phyloP scores from a whole-genome alignment of 2,888 invertebrate species.

The Drosophila nigricruria region DNA sequence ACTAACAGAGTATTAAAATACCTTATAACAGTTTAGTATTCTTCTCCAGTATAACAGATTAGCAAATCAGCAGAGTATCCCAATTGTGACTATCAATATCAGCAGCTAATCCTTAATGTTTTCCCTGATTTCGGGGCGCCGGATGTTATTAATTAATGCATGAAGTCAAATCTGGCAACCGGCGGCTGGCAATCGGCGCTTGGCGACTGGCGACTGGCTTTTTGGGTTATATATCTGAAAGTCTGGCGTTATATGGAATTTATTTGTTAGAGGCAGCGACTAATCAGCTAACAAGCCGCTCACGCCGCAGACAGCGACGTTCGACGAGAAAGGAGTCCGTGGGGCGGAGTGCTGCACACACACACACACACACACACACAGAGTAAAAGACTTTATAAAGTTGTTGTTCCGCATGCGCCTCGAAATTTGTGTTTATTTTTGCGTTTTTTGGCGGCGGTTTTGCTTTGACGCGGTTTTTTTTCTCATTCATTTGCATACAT shows the following conservation, averaged over 20 bases:
- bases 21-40: neutral
- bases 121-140: conserved; percentile 68
- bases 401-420: conserved; percentile 62
- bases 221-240: conserved; percentile 47
- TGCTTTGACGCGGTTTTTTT: conserved; percentile 75
- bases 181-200: conserved; percentile 39
- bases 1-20: too few species aligned
- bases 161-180: conserved; percentile 46
- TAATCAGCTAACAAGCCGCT: conserved; percentile 80
- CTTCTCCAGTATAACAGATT: neutral
- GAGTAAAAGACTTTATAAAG: conserved; percentile 50
- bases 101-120: conserved; percentile 21
- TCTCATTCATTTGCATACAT: conserved; percentile 77
- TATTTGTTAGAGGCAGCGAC: conserved; percentile 76
- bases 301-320: conserved; percentile 63
- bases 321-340: conserved; percentile 14
- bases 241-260: conserved; percentile 78
- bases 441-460: conserved; percentile 69
- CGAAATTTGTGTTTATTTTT: conserved; percentile 4
- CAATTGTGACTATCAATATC: neutral
- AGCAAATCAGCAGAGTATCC: conserved; percentile 27
- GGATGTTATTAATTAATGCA: conserved; percentile 82
- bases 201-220: conserved; percentile 42
- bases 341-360: neutral
- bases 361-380: neutral